These are phyloP conservation scores for Turnix velox DNA, from an alignment of 2,113 vertebrate genomes.

Conservation along the genomic window DNA sequence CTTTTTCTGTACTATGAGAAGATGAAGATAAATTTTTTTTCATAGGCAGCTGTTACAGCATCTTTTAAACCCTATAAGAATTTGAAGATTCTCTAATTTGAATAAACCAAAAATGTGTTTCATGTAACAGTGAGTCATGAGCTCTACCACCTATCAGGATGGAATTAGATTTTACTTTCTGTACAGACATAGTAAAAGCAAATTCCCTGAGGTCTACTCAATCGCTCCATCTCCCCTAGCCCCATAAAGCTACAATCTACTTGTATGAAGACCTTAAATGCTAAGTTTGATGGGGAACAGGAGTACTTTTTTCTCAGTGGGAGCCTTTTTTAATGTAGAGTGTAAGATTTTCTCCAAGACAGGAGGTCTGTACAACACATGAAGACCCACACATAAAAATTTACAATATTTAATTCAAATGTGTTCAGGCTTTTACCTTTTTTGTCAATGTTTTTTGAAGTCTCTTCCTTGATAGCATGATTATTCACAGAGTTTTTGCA, in stretches of 20 bases:
- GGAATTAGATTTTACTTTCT: background rate
- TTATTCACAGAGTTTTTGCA: background rate
- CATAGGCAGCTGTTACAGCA: background rate
- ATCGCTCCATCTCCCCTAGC: accelerated
- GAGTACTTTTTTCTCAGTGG: background rate
- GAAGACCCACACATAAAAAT: background rate
- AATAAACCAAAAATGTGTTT: background rate
- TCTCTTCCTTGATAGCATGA: background rate
- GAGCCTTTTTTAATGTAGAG: background rate
- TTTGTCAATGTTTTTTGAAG: background rate
- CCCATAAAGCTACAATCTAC: background rate
- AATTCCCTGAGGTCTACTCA: background rate
- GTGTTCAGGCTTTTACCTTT: accelerated
- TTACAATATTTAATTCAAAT: background rate
- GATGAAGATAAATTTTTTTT: background rate
- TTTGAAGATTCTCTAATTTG: background rate
- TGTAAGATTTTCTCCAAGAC: background rate
- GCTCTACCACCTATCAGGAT: background rate
- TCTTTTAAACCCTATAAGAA: background rate
- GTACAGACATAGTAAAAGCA: background rate
- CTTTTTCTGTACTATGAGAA: background rate
- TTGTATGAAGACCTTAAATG: background rate
- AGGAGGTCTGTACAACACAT: background rate
- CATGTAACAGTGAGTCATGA: background rate
- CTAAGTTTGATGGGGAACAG: background rate